Percentiles rank a stretch among this genome's conserved stretches.
phyloP scores from a whole-genome alignment of 1,140 invertebrate genomes.

The Bemisia tabaci region DNA sequence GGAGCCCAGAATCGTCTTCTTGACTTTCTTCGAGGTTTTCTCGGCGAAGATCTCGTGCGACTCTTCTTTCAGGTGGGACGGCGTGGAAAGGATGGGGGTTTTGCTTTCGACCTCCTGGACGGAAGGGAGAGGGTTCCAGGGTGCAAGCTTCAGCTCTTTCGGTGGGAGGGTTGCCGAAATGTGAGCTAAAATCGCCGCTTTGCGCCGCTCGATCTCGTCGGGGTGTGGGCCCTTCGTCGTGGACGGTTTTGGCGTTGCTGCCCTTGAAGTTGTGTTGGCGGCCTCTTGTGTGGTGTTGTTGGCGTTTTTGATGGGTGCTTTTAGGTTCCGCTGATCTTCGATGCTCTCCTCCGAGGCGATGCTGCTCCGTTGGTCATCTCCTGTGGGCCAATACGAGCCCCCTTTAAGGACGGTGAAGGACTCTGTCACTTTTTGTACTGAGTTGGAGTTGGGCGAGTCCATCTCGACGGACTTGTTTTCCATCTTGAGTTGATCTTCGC shows the following conservation, averaged over 20 bases:
- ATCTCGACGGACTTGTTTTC: background rate
- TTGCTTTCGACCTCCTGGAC: background rate
- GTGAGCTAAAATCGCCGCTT: background rate
- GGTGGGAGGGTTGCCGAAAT: background rate
- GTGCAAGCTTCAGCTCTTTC: background rate
- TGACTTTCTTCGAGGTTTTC: slow-evolving; percentile 2
- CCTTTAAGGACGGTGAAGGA: background rate
- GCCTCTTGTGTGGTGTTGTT: background rate
- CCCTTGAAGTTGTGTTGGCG: background rate
- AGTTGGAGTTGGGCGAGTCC: background rate
- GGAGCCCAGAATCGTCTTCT: background rate
- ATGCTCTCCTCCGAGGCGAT: background rate
- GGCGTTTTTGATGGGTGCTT: background rate
- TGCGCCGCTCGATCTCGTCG: background rate
- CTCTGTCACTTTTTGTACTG: background rate
- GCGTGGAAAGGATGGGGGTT: background rate
- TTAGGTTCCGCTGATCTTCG: background rate
- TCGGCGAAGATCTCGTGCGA: slow-evolving; percentile 11
- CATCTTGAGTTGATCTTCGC: background rate
- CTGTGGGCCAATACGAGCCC: background rate
- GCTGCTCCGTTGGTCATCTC: background rate
- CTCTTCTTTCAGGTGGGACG: slow-evolving; percentile 10
- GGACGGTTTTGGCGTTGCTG: background rate
- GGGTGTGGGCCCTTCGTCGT: background rate
- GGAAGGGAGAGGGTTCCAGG: background rate